phyloP scores from a whole-genome alignment of 64 coral and sea anemone species.

The Montipora cactus region DNA sequence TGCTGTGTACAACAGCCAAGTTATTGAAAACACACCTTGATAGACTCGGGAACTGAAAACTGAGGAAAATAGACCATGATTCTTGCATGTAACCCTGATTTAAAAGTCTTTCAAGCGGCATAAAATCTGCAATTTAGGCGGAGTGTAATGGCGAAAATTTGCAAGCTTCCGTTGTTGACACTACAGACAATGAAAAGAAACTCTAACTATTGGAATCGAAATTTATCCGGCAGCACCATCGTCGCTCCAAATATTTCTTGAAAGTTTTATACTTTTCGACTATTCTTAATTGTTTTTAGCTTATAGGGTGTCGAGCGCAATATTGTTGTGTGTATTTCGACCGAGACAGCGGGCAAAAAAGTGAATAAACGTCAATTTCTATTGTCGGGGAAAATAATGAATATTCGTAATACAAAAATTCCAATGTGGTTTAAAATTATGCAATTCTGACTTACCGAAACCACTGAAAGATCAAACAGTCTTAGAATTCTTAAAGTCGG shows the following conservation, averaged over 20 bases:
- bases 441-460: background rate
- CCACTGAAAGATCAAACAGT: background rate
- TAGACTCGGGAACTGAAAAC: too few species aligned
- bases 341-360: background rate
- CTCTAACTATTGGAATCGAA: conserved; percentile 42
- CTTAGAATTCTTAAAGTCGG: background rate
- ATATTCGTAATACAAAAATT: conserved; percentile 58
- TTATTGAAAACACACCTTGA: too few species aligned
- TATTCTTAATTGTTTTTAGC: background rate
- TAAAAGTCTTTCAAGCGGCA: background rate
- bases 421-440: conserved; percentile 52
- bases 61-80: too few species aligned
- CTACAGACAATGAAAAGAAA: conserved; percentile 26
- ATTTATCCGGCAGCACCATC: background rate
- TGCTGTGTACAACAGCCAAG: background rate
- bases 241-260: background rate
- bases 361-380: conserved; percentile 23
- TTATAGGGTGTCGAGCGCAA: background rate
- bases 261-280: background rate
- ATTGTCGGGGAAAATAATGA: conserved; percentile 37
- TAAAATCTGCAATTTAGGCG: background rate
- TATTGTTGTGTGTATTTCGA: background rate
- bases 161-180: conserved; percentile 49
- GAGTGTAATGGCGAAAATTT: background rate
- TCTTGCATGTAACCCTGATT: background rate